Conservation (phyloP, 2,888 invertebrate genomes). For the Limnephilus marmoratus region DNA sequence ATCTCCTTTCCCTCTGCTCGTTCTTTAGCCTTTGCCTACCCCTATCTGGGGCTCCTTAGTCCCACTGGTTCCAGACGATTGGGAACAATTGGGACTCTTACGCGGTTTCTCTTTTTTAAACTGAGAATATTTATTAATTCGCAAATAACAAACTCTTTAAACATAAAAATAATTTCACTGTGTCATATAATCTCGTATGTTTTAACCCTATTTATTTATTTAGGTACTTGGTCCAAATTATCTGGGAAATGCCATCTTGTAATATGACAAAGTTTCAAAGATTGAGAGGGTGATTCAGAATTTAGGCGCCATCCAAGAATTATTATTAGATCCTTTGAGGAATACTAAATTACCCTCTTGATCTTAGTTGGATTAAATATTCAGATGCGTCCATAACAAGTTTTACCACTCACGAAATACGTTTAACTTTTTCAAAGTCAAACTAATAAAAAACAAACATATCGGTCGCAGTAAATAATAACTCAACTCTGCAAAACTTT, state of each 20-base stretch:
- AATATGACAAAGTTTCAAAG: background rate
- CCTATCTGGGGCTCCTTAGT: no score
- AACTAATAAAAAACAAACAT: constrained; percentile 1
- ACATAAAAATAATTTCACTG: no score
- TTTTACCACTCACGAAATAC: background rate
- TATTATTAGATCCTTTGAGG: background rate
- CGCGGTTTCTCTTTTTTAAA: no score
- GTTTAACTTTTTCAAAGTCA: background rate
- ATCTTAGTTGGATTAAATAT: background rate
- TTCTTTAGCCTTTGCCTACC: no score
- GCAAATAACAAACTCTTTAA: no score
- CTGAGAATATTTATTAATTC: no score
- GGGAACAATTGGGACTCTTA: no score
- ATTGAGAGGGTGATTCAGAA: background rate
- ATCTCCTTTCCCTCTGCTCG: no score
- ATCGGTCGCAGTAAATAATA: background rate
- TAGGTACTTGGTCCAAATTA: background rate
- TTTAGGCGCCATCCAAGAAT: background rate
- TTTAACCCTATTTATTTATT: no score
- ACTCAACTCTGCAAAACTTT: constrained; percentile 4
- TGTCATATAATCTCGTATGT: no score
- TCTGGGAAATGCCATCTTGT: background rate
- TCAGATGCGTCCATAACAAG: background rate
- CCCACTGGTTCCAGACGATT: no score
- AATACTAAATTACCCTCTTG: background rate